Base-by-base conservation (phyloP, 2,797 vertebrate genomes). In the Channa striata region DNA sequence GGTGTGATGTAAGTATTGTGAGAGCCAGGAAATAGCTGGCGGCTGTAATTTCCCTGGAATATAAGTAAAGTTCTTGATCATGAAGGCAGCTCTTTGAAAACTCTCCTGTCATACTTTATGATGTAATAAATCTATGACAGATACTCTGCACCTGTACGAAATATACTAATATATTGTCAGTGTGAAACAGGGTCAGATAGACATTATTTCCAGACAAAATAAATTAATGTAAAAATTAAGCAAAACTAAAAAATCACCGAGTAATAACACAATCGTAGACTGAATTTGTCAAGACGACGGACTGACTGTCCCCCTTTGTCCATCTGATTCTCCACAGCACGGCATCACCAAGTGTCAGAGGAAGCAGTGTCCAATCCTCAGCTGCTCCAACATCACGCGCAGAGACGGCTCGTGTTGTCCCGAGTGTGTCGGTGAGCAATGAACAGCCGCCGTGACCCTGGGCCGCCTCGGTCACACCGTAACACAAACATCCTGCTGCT, bases 291-390 rank as follows among this genome's bases (percentile, higher is more conserved):
- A 46, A 36, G 19, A 17, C 30, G 12, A 11, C 37, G 30, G 30
- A 16, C 17, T 2, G 20, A 44, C 37, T 19, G 2, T 54, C 33
- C 4, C 0, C 43, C 11, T 63, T 51, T 53, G 13, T 54, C 43
- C 25, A 30, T 50, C 13, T 64, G 34, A 57, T 57, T 75, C 42
- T 78, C 62, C 21, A 23, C 90, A 99, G 98, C 94, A 97, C 0
- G 98, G 98, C 0, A 95, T 96, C 63, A 97, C 97, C 0, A 96
- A 98, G 74, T 99, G 98, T 88, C 96, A 97, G 87, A 94, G 96
- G 80, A 96, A 98, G 51, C 96, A 97, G 47, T 99, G 98, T 73
- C 94, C 95, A 0, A 68, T 92, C 0, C 72, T 94, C 0, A 87
- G 94, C 75, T 96, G 96, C 14, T 50, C 90, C 69, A 93, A 92